Evolutionary conservation across 2,888 invertebrate genomes (phyloP), one percentile per base, ranked within the genome.

Genomic region (Campoplex nolae): DNA sequence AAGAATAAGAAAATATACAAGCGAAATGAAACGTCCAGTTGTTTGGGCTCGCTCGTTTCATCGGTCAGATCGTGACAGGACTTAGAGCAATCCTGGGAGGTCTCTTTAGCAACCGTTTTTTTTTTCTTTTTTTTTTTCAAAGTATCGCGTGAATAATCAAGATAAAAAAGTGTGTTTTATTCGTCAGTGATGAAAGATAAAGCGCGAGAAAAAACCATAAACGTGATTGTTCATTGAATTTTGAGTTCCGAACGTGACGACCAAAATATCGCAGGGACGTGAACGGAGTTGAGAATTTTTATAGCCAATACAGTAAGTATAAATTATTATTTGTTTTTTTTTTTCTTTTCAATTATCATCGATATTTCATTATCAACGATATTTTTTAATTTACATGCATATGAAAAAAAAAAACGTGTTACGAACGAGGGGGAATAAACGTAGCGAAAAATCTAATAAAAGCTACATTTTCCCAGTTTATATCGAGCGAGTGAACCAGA

Each of bases 1-100:
- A 48, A 75, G 6, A 58, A n/a, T 6, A 32, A 16, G 9, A 23
- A 23, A 23, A 23, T 23, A 23, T 23, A 23, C 11, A 28, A 11
- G 38, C 28, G 71, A 67, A 32, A 86, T 86, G 86, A 83, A 71
- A 80, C 76, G 80, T 51, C 70, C 80, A 32, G 71, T 80, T 45
- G 79, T 71, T 16, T 54, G 65, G 48, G 45, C 76, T 28, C 51
- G 67, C 54, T 45, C 11, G 68, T 23, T 18, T 9, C 23, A 8
- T 9, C n/a, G 0, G 11, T 1, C 42, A 68, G 32, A 28, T 16
- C 48, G 28, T 71, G 48, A 70, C 1, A 13, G 28, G 9, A 45
- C 6, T 28, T 58, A 3, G 13, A 13, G 28, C 58, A 13, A 58
- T 32, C 13, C 6, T 32, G 32, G 7, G 32, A 13, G 23, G 23